These are phyloP conservation scores for Tipula unca DNA, from an alignment of 2,888 invertebrate genomes.

Conservation along the genomic window DNA sequence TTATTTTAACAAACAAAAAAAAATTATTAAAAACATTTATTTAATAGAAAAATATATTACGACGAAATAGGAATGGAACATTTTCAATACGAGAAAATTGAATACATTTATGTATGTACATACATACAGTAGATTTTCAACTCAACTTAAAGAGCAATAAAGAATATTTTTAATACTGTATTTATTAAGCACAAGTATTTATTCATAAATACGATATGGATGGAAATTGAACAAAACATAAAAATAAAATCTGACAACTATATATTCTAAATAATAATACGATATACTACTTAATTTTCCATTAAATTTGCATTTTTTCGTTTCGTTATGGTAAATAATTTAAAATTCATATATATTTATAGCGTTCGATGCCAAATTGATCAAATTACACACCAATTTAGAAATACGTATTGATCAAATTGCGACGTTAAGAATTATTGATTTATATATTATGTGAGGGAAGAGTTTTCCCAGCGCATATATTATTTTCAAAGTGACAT, in stretches of 20 bases:
- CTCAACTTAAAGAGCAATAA: neutral
- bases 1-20: neutral
- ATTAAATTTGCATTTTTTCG: neutral
- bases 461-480: too few species aligned
- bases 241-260: neutral
- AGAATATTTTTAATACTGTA: neutral
- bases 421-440: neutral
- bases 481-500: too few species aligned
- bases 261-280: neutral
- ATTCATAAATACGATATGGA: neutral
- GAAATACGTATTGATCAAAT: neutral
- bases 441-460: too few species aligned
- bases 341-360: neutral
- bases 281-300: neutral
- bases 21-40: neutral
- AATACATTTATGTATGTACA: neutral
- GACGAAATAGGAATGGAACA: neutral
- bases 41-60: neutral
- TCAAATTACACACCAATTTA: neutral
- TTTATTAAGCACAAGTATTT: neutral
- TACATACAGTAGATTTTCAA: neutral
- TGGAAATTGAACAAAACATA: neutral
- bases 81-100: neutral
- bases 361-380: neutral
- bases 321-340: neutral